Base-by-base conservation (phyloP, 2,888 invertebrate genomes). In the Tromatobia lineatoria region DNA sequence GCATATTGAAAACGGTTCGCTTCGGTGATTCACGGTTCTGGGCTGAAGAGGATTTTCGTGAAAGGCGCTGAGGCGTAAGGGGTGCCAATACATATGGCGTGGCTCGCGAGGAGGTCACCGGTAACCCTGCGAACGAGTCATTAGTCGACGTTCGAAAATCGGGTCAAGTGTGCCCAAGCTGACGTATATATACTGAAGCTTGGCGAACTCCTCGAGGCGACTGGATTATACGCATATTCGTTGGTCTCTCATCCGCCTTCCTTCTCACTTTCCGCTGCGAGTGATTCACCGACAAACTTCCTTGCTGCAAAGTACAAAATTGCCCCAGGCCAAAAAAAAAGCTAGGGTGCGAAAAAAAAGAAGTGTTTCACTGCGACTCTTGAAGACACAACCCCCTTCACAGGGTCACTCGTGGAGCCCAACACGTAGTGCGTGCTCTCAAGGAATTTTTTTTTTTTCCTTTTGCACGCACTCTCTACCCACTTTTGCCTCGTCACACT, bases 141-240 rank as follows among this genome's bases (percentile, higher is more conserved):
- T 88, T 87, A 87, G 88, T 87, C 87, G 86, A 87, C 83, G 85
- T 85, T 82, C 80, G 73, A 78, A 84, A 90, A 90, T 83, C 86
- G 85, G 91, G 91, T 91, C 90, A 90, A 91, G 90, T 86, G 81
- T 78, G 75, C 71, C 66, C 67, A 50, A 25, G 78, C 70, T 61
- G 64, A 38, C 10, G 38, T 38, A 38, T 64, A 67, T 73, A 77
- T 25, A 1, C 11, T 29, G 42, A 73, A 80, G 80, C 73, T 83
- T 57, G 79, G 75, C 57, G 71, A 81, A 82, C 70, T 74, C 69
- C 85, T 76, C 85, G 71, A 79, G 79, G 78, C 75, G 78, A 83
- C 77, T 84, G 77, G 80, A 85, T 85, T 85, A 80, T 81, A 75
- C 74, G 70, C 85, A 78, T 80, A 23, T 42, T 76, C 47, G 77